Evolutionary conservation across 2,113 vertebrate species (phyloP), one percentile per base, ranked within the genome.

Genomic region (Caracal caracal): DNA sequence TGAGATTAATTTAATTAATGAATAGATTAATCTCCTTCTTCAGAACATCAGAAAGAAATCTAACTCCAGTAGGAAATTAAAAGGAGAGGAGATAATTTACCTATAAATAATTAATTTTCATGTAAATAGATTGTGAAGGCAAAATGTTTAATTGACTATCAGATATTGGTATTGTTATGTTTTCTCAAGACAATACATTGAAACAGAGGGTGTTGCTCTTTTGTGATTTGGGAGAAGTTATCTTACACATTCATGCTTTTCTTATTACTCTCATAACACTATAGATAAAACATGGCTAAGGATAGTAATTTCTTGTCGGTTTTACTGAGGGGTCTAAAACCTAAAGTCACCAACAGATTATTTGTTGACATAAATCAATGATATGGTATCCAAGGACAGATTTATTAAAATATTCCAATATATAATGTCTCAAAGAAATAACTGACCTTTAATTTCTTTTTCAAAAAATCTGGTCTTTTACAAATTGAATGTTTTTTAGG

Each of bases 31-130:
- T 88, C 90, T 94, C 24, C 5, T 93, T 66, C 30, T 76, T 90
- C 8, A 65, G 35, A 85, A 59, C 65, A 93, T 97, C 47, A 95
- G n/a, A 92, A 89, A 87, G 11, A 97, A 93, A 81, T 76, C 24
- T 89, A 80, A 91, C 37, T 94, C 56, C 43, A 70, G 66, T 47
- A 93, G 79, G 79, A 89, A 96, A 96, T 96, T 68, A 93, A 2
- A 73, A 90, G 47, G 17, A 71, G 13, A 92, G 11, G 66, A 92
- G 43, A 66, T 92, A 80, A 93, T 93, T 93, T 96, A 94, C 43
- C 12, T 89, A 87, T 96, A 96, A 92, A 93, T 96, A 96, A 95
- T 97, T 96, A 94, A 96, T 93, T 96, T 97, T 95, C 53, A 93
- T 86, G 47, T 80, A 93, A 95, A 94, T 84, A 97, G 33, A 43